phyloP scores from a whole-genome alignment of 2,888 invertebrate genomes.

The Altica lythri region DNA sequence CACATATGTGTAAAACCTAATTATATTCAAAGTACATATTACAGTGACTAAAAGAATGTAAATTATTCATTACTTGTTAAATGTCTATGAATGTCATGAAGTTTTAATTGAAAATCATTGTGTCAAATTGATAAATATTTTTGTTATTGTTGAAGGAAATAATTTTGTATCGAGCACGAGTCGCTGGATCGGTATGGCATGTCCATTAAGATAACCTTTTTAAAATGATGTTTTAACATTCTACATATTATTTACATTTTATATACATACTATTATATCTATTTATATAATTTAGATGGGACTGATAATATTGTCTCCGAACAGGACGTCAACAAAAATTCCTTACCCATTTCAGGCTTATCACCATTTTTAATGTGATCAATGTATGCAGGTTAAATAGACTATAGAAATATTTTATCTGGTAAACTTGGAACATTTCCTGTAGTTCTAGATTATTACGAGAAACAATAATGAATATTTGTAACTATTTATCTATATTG shows the following conservation, averaged over 20 bases:
- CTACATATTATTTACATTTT: background rate
- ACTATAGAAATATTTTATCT: conserved; percentile 9
- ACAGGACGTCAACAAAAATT: conserved; percentile 17
- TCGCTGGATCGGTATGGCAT: background rate
- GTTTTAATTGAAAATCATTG: too few relatives aligned
- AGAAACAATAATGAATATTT: conserved; percentile 13
- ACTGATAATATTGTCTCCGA: conserved; percentile 16
- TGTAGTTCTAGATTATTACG: conserved; percentile 4
- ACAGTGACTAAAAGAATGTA: too few relatives aligned
- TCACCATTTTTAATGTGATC: conserved; percentile 10
- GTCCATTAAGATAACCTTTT: conserved; percentile 1
- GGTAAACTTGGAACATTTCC: conserved; percentile 18
- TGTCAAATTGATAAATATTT: too few relatives aligned
- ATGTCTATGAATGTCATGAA: too few relatives aligned
- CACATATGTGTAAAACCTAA: too few relatives aligned
- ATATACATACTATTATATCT: conserved; percentile 1
- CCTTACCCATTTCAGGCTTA: conserved; percentile 2
- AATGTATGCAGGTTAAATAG: conserved; percentile 13
- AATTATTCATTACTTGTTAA: too few relatives aligned
- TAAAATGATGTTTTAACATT: background rate
- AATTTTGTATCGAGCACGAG: too few relatives aligned
- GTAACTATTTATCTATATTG: conserved; percentile 9
- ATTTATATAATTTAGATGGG: conserved; percentile 15
- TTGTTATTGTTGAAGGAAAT: too few relatives aligned
- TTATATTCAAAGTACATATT: too few relatives aligned